These are phyloP conservation scores for Eupsilia transversa DNA, from an alignment of 2,888 invertebrate species.

Conservation along the genomic window DNA sequence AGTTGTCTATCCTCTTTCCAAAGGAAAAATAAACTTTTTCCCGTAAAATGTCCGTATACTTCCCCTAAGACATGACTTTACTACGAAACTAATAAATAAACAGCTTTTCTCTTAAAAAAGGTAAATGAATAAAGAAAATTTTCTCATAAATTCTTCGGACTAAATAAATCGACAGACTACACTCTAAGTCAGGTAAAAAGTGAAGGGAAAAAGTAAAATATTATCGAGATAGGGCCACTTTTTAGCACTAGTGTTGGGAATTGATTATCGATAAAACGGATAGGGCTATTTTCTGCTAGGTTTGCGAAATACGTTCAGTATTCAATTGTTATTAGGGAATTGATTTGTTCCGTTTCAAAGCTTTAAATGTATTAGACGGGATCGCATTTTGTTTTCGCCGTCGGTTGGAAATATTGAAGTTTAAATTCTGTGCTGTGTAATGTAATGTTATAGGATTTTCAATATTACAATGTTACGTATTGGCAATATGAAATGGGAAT, in stretches of 20 bases:
- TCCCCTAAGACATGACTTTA: constrained; percentile 25
- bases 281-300: constrained; percentile 72
- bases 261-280: constrained; percentile 71
- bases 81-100: constrained; percentile 50
- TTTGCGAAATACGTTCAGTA: constrained; percentile 67
- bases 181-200: constrained; percentile 64
- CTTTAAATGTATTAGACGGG: constrained; percentile 61
- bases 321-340: constrained; percentile 74
- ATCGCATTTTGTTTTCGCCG: constrained; percentile 47
- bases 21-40: not conserved
- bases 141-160: constrained; percentile 54
- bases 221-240: constrained; percentile 63
- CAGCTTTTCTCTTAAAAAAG: constrained; percentile 39
- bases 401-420: constrained; percentile 40
- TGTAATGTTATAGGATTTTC: constrained; percentile 22
- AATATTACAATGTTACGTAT: constrained; percentile 21
- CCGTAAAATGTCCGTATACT: not conserved
- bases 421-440: constrained; percentile 18
- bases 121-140: constrained; percentile 52
- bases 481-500: constrained; percentile 1
- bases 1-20: not conserved
- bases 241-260: constrained; percentile 66
- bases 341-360: constrained; percentile 72
- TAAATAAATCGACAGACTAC: constrained; percentile 61
- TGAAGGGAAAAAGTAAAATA: constrained; percentile 65